Evolutionary conservation across 1,140 invertebrate genomes (phyloP), one percentile per base, ranked within the genome.

Genomic region (Hypothenemus hampei): DNA sequence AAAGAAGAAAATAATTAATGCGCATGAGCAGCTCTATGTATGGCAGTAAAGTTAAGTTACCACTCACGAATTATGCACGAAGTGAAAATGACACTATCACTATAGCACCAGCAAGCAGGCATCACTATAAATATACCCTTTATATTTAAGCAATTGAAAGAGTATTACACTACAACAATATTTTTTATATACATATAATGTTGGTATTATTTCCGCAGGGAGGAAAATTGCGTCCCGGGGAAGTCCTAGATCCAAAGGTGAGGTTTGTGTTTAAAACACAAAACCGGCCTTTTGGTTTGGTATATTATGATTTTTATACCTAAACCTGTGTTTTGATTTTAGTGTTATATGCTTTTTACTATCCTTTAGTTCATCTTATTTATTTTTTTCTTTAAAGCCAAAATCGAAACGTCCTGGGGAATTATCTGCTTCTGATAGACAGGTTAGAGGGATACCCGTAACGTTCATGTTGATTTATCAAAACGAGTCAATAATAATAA

Each of bases 181-280:
- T 35, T 5, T 24, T 22, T 41, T n/a, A n/a, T n/a, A n/a, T n/a
- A n/a, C n/a, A n/a, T n/a, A 20, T 53, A 19, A 53, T 33, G 33
- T 54, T 40, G n/a, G n/a, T n/a, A n/a, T n/a, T n/a, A n/a, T 53
- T 63, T 52, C 64, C 51, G 60, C 68, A 71, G 69, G 69, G 65
- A 65, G 69, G 69, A 77, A 83, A 79, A 77, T 83, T 86, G 76
- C 84, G 85, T 71, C 85, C 84, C 71, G 85, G 84, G 76, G 84
- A 87, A 76, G 80, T 87, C 72, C 78, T 82, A 70, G 84, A 86
- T 74, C 74, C 74, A 73, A 85, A 87, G 84, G 84, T 87, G 83
- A 82, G 81, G 77, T 79, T 81, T 80, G 78, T 78, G 78, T 78
- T 75, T 18, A 48, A 70, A 73, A 78, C 78, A 80, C 77, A 79